Base-by-base conservation (phyloP, 2,113 vertebrate genomes). In the Ophthalmolycus amberensis region DNA sequence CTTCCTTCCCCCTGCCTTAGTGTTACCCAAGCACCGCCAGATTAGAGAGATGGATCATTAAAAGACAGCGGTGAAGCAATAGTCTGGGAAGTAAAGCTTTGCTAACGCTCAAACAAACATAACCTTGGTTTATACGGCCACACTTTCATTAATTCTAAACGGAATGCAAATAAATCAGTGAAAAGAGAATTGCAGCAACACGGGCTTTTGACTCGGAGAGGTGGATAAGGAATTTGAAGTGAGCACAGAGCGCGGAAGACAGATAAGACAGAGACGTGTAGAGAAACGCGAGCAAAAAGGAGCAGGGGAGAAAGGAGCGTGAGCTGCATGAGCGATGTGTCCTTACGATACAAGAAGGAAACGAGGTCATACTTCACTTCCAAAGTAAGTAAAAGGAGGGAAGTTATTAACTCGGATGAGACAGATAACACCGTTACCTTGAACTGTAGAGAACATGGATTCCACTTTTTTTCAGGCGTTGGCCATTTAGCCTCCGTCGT, bases 391-490 rank as follows among this genome's bases (percentile, higher is more conserved):
- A 91, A 89, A 85, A 87, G 85, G 82, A 89, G 84, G 73, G 77
- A 92, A 89, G 91, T 89, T 89, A 94, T 90, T 94, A 93, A 91
- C 85, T 82, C 84, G 90, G 80, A 84, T 18, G 40, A 81, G 84
- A 71, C 64, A 93, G 93, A 95, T 93, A 94, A 94, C 85, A 18
- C 79, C 0, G 84, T 91, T 89, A 90, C 86, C 84, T 91, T 91
- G 85, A 79, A 89, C 84, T 86, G 83, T 48, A 90, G 89, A 94
- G 92, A 92, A 90, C 79, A 67, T 3, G 62, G 74, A 84, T 80
- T 90, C 80, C 38, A 79, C 72, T 86, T 85, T 74, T 84, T 34
- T 32, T 32, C 67, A 77, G 48, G 38, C 52, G 69, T 71, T 25
- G 54, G 85, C 68, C 74, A 75, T 77, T 88, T 77, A 67, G 82